These are phyloP conservation scores for Bubo bubo DNA, from an alignment of 2,113 vertebrate genomes.

Conservation along the genomic window DNA sequence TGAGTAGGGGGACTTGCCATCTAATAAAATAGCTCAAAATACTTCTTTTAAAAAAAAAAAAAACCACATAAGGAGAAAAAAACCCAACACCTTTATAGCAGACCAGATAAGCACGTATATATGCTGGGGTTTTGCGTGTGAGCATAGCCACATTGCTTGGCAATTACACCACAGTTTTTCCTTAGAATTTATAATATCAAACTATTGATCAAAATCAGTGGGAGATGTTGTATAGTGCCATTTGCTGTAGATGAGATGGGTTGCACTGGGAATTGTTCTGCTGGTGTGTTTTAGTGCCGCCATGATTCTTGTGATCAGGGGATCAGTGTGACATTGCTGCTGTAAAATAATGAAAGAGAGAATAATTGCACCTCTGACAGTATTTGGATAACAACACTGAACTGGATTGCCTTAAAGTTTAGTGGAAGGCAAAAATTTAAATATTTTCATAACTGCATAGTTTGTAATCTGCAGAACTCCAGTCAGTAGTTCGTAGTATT, in stretches of 20 bases:
- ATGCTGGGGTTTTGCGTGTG: neutral
- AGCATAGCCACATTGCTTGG: neutral
- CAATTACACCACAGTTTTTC: neutral
- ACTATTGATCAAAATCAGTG: neutral
- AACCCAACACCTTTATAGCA: neutral
- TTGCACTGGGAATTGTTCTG: neutral
- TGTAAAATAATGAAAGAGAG: neutral
- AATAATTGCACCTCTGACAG: neutral
- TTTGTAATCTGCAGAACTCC: neutral
- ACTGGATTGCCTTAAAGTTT: neutral
- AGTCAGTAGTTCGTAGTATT: neutral
- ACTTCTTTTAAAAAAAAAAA: neutral
- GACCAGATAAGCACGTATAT: neutral
- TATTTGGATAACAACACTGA: neutral
- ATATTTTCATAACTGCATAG: fast-evolving
- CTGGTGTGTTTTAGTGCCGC: neutral
- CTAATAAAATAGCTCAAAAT: neutral
- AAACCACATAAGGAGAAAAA: neutral
- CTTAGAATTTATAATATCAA: neutral
- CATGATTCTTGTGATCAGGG: neutral
- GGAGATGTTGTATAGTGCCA: neutral
- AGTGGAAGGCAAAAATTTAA: neutral
- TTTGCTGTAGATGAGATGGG: neutral
- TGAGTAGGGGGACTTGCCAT: neutral
- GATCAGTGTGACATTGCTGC: neutral